Percentiles rank a stretch among this genome's conserved stretches.
phyloP scores from a whole-genome alignment of 2,888 invertebrate genomes.

The Griposia aprilina region DNA sequence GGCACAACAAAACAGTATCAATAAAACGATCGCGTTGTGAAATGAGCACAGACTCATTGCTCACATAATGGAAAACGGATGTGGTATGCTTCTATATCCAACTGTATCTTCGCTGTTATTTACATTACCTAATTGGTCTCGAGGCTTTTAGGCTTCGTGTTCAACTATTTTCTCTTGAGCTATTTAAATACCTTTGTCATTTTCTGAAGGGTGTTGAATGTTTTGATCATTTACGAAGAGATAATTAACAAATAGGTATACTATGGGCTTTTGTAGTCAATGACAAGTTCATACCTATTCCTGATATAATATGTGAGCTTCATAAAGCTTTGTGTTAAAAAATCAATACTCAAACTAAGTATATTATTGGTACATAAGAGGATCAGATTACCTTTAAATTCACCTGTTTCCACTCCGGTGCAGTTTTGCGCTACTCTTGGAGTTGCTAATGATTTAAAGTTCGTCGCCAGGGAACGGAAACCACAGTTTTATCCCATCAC shows the following conservation, averaged over 20 bases:
- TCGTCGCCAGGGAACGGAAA: conserved; percentile 32
- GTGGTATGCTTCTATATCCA: conserved; percentile 28
- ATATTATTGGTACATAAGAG: not conserved
- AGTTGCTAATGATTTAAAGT: conserved; percentile 63
- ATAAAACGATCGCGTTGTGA: conserved; percentile 50
- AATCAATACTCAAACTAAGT: not conserved
- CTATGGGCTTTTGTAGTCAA: not conserved
- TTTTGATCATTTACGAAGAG: conserved; percentile 11
- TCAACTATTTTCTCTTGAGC: conserved; percentile 19
- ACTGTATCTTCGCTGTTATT: conserved; percentile 43
- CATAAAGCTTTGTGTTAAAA: not conserved
- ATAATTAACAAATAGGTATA: not conserved
- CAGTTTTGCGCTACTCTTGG: conserved; percentile 24
- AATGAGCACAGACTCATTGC: conserved; percentile 53
- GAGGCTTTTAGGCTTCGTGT: conserved; percentile 29
- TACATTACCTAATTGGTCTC: conserved; percentile 48
- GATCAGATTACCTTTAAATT: conserved; percentile 33
- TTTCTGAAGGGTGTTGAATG: conserved; percentile 18
- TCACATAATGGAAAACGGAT: conserved; percentile 40
- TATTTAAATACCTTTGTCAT: conserved; percentile 9
- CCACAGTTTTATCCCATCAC: conserved; percentile 42
- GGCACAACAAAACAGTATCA: conserved; percentile 50
- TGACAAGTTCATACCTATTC: not conserved
- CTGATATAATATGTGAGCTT: not conserved
- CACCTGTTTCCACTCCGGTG: conserved; percentile 19